Evolutionary conservation across 2,888 invertebrate species (phyloP).

Genomic region (Microctonus brassicae): DNA sequence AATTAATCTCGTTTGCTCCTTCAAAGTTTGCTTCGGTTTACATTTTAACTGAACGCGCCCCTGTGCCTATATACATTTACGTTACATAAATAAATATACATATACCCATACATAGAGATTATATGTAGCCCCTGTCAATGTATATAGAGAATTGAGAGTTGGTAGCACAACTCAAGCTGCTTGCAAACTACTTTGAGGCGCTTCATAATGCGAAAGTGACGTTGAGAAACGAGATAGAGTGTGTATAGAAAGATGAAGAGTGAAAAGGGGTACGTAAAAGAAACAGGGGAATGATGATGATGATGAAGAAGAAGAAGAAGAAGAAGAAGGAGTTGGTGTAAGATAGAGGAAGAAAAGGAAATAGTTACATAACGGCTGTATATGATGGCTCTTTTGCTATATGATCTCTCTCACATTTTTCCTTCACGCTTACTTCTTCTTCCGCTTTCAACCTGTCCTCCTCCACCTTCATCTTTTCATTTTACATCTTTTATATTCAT

Average conservation of each 20-base stretch:
- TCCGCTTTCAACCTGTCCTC: conserved; percentile 7
- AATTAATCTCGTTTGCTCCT: conserved; percentile 53
- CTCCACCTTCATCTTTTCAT: conserved; percentile 28
- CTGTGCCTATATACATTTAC: background rate
- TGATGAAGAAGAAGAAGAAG: no score
- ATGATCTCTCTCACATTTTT: conserved; percentile 15
- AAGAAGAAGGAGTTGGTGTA: no score
- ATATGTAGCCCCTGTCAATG: background rate
- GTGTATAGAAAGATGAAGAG: conserved; percentile 38
- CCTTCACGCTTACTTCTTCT: conserved; percentile 8
- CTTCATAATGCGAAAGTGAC: conserved; percentile 43
- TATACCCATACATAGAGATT: background rate
- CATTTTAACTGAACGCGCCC: conserved; percentile 21
- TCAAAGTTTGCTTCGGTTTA: conserved; percentile 41
- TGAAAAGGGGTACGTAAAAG: no score
- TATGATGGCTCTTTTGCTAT: conserved; percentile 25
- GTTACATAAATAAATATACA: background rate
- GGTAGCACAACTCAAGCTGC: conserved; percentile 48
- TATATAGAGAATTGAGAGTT: background rate
- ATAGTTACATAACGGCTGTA: background rate
- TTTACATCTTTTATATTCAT: conserved; percentile 16
- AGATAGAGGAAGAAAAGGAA: no score
- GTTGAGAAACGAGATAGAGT: conserved; percentile 30
- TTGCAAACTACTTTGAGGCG: conserved; percentile 54
- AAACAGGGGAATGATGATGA: background rate